A percentile compares a stretch with the other conserved stretches of the same genome.
Evolutionary conservation across 2,797 vertebrate species (phyloP).

Genomic region (Pantherophis vulpinus): DNA sequence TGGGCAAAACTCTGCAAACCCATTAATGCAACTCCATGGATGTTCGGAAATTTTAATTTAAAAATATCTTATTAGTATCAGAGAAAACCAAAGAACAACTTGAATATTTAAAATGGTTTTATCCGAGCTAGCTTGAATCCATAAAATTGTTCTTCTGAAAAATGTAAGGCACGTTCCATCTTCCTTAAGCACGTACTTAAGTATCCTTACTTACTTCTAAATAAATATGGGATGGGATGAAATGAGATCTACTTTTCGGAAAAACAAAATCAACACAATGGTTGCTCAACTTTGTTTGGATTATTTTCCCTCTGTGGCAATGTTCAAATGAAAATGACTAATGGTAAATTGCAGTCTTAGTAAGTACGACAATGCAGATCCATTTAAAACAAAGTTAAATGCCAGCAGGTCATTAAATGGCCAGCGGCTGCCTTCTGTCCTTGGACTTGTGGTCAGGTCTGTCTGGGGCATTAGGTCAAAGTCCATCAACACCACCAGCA

Average conservation of each 20-base stretch:
- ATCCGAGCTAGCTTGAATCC: background rate
- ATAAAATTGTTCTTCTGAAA: background rate
- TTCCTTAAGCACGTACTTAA: background rate
- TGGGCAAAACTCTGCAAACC: background rate
- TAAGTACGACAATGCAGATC: background rate
- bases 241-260: background rate
- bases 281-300: background rate
- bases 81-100: background rate
- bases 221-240: background rate
- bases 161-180: background rate
- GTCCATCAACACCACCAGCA: conserved; percentile 53
- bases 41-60: background rate
- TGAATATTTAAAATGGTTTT: background rate
- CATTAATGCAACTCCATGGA: background rate
- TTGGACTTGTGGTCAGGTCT: conserved; percentile 56
- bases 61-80: background rate
- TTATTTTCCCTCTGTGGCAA: background rate
- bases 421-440: conserved; percentile 61
- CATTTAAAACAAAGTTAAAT: conserved; percentile 11
- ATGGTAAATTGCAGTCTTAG: background rate
- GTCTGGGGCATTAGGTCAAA: conserved; percentile 62
- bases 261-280: background rate
- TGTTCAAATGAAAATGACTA: background rate
- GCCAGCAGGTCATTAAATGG: conserved; percentile 63
- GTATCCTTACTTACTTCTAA: background rate